Base-by-base conservation (phyloP, 2,113 vertebrate species). In the Leucosticte australis region DNA sequence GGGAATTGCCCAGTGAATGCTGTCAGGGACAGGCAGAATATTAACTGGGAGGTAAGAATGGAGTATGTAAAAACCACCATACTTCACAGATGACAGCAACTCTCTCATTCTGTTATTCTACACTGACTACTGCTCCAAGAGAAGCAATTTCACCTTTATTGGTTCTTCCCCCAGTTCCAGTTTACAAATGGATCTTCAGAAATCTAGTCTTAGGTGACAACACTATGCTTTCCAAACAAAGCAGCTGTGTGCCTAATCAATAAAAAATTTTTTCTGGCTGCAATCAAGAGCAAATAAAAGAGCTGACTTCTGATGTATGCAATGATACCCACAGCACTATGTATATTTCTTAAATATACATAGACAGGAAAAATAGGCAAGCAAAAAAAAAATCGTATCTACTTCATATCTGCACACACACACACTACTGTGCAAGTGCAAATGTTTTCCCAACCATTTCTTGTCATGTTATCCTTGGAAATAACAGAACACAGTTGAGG, bases 311-410 rank as follows among this genome's bases (percentile, higher is more conserved):
- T 79, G 89, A 97, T 95, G 95, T 97, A 95, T 88, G 96, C 87
- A 96, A 92, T 97, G 97, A 95, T 46, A 95, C 93, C 80, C 90
- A 93, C 37, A 87, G 92, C 93, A 83, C 93, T 96, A 97, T 97
- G 97, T 97, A 97, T 97, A 97, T 97, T 96, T 86, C 35, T 81
- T 77, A 94, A 97, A 97, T 97, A 97, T 97, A 97, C 97, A 97
- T 97, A 97, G 96, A 92, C 85, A 94, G 21, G 28, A 74, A 83
- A 94, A 90, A 87, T 7, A 91, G 59, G 85, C 94, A 94, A 95
- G 87, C 77, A 86, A 95, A 89, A 95, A 89, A 80, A 81, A 93
- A 59, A 57, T 35, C 6, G 1, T 56, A 79, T 78, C 71, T 8
- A 81, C 78, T 94, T 87, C 77, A 16, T 70, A 82, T 64, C 68